phyloP scores from a whole-genome alignment of 2,113 vertebrate species.

The Corvus moneduloides region DNA sequence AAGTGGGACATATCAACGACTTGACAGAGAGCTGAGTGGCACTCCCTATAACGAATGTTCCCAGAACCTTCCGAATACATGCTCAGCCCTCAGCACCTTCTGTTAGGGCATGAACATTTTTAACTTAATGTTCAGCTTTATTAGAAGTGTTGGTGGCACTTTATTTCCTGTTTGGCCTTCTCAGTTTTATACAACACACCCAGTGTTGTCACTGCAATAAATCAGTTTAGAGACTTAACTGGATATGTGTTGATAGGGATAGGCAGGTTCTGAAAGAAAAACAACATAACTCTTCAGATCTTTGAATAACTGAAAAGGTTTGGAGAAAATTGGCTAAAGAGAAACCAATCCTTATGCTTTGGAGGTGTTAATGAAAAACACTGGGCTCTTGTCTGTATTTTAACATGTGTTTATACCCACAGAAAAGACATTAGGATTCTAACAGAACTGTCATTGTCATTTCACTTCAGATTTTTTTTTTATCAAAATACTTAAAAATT shows the following conservation, averaged over 20 bases:
- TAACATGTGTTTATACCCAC: not conserved
- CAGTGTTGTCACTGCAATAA: not conserved
- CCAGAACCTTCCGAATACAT: not conserved
- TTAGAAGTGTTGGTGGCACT: not conserved
- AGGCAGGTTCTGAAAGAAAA: not conserved
- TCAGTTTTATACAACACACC: not conserved
- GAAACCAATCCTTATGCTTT: not conserved
- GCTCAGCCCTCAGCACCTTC: not conserved
- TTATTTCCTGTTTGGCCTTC: not conserved
- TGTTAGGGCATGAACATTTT: not conserved
- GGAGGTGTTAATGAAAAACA: not conserved
- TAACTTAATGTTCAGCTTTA: not conserved
- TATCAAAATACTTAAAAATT: not conserved
- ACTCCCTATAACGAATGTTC: not conserved
- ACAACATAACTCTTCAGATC: not conserved
- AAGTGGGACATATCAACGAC: not conserved
- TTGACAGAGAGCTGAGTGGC: not conserved
- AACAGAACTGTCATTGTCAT: not conserved
- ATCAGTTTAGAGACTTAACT: not conserved
- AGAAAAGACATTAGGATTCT: not conserved
- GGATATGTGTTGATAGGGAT: too few relatives aligned
- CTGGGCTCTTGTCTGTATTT: not conserved
- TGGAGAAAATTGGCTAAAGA: not conserved
- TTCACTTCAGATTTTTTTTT: not conserved
- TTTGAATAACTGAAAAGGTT: not conserved